These are phyloP conservation scores for Neosalanx taihuensis DNA, from an alignment of 2,797 vertebrate species.

Conservation along the genomic window DNA sequence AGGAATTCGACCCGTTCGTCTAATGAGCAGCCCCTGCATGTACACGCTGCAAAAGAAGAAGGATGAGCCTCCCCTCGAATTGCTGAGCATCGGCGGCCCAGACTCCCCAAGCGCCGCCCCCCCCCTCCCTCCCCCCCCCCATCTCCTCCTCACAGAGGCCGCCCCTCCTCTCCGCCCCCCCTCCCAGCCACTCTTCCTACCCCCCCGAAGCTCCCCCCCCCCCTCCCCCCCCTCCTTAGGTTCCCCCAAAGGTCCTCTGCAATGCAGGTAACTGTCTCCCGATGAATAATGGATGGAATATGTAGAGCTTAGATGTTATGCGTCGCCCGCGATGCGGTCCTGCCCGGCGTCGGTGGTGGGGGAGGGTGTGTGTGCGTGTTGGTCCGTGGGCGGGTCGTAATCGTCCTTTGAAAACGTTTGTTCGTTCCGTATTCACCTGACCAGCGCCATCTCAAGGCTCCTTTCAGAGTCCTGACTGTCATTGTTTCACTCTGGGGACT, in stretches of 20 bases:
- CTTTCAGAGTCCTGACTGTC: not conserved
- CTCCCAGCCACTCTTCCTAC: constrained; percentile 10
- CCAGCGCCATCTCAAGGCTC: not conserved
- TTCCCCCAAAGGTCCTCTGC: constrained; percentile 53
- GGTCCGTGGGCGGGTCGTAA: not conserved
- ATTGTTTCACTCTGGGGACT: not conserved
- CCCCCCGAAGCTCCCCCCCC: too few species aligned
- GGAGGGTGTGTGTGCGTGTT: constrained; percentile 2
- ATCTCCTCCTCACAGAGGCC: constrained; percentile 12
- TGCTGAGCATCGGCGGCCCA: constrained; percentile 57
- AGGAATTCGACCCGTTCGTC: constrained; percentile 44
- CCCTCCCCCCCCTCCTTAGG: constrained; percentile 16
- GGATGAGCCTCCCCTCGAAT: constrained; percentile 63
- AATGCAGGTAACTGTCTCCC: constrained; percentile 63
- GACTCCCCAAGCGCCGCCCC: constrained; percentile 35
- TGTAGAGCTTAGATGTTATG: constrained; percentile 29
- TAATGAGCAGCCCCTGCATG: constrained; percentile 57
- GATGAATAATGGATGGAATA: constrained; percentile 68
- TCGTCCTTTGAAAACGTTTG: not conserved
- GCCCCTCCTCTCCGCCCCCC: not conserved
- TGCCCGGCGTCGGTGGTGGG: not conserved
- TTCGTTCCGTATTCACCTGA: not conserved
- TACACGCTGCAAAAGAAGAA: constrained; percentile 56
- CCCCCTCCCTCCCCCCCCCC: constrained; percentile 46
- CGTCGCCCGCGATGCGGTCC: constrained; percentile 19